Conservation (phyloP, 2,797 vertebrate genomes). For the Neostethus bicornis region DNA sequence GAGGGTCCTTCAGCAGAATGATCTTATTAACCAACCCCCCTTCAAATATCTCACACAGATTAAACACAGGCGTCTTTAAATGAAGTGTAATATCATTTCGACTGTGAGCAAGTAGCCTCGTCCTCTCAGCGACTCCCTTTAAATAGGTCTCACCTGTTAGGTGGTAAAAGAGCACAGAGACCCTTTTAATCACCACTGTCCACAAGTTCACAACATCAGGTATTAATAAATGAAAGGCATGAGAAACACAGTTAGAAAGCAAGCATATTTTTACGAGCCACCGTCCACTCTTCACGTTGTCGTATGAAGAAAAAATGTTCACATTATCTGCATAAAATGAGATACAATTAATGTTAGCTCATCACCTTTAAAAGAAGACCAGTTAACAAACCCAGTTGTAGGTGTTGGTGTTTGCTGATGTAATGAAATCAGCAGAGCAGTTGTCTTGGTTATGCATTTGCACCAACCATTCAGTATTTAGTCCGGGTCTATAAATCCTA, state of each 20-base stretch:
- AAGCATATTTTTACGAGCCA: constrained; percentile 12
- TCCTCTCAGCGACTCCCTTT: constrained; percentile 59
- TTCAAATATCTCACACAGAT: constrained; percentile 61
- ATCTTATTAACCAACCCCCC: constrained; percentile 66
- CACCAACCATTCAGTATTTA: constrained; percentile 58
- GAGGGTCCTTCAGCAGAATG: constrained; percentile 44
- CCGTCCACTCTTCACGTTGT: constrained; percentile 3
- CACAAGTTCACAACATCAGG: constrained; percentile 15
- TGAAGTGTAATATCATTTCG: constrained; percentile 73
- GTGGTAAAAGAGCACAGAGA: constrained; percentile 57
- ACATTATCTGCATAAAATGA: too few relatives aligned
- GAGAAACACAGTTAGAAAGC: constrained; percentile 12
- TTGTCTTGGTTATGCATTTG: constrained; percentile 74
- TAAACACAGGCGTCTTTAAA: constrained; percentile 63
- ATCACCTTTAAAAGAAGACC: constrained; percentile 65
- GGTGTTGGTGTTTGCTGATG: constrained; percentile 65
- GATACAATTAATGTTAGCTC: too few relatives aligned
- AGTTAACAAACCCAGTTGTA: constrained; percentile 72
- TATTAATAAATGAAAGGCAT: constrained; percentile 56
- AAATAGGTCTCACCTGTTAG: constrained; percentile 74
- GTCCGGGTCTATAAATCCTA: constrained; percentile 74
- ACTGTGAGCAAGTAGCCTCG: constrained; percentile 60
- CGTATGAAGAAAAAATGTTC: constrained; percentile 29
- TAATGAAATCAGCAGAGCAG: constrained; percentile 60
- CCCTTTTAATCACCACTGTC: constrained; percentile 61